Base-by-base conservation (phyloP, 2,113 vertebrate species). In the Corydoras sp. region DNA sequence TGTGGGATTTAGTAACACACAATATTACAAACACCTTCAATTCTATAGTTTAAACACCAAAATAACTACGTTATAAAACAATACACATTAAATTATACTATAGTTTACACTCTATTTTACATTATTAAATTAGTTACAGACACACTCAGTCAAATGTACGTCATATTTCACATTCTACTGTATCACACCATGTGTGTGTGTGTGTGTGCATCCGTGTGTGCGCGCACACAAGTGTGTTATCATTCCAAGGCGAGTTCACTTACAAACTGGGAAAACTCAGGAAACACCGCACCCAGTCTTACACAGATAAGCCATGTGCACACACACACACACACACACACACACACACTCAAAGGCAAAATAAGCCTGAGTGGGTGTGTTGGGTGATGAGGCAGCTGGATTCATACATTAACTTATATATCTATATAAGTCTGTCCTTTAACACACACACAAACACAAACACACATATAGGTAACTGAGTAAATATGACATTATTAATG, bases 231-330 rank as follows among this genome's bases (percentile, higher is more conserved):
- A 43, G 35, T 43, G 35, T 43, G 35, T 43, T 43, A 78, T 71
- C 59, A 48, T 68, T 78, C 59, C 61, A 69, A 77, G 84, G 85
- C 64, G 82, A 66, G 80, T 81, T 83, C 81, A 65, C 73, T 43
- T 83, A 87, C 82, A 81, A 80, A 70, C 78, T 78, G 69, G 77
- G 81, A 83, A 86, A 88, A 86, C 77, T 75, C 86, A 86, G 89
- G 88, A 89, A 88, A 81, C 79, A 81, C 77, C 50, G 76, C 84
- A 87, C 80, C 85, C 83, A 72, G 50, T 71, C 73, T 83, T 72
- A 81, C 74, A 83, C 55, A 65, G 83, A 89, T 86, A 88, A 88
- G 77, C 76, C 65, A 56, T 58, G 18, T 24, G 18, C 18, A 24
- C 18, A 24, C 65, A 65, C 54, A 49, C 14, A 43, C 43, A 58